These are phyloP conservation scores for Amblyornis subalaris DNA, from an alignment of 2,113 vertebrate genomes.

Conservation along the genomic window DNA sequence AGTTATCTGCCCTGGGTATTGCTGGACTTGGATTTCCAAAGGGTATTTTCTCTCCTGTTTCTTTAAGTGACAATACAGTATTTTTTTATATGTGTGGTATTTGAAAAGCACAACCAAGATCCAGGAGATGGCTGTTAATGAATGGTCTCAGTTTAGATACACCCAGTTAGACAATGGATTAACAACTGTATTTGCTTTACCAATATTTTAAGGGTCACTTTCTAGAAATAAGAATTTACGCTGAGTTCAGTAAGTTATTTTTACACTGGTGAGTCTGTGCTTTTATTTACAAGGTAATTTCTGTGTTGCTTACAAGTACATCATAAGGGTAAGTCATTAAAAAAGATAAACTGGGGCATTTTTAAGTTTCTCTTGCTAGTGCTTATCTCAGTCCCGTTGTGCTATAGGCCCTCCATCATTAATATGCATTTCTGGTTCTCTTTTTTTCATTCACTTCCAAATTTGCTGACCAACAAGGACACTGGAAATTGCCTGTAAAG, in stretches of 20 bases:
- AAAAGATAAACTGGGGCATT: background rate
- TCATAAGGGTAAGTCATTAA: background rate
- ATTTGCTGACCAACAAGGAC: conserved; percentile 52
- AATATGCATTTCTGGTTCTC: conserved; percentile 40
- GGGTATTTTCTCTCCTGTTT: background rate
- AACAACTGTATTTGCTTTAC: background rate
- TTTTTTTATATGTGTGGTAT: background rate
- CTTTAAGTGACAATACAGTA: background rate
- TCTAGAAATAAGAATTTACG: background rate
- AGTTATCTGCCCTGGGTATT: background rate
- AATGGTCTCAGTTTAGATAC: background rate
- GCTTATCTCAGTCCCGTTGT: background rate
- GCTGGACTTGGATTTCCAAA: background rate
- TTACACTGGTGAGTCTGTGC: background rate
- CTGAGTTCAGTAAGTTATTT: background rate
- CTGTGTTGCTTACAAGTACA: background rate
- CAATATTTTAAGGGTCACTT: background rate
- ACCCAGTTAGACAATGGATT: background rate
- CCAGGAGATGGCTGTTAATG: background rate
- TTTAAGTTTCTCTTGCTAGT: background rate
- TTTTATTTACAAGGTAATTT: background rate
- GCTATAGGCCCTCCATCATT: background rate
- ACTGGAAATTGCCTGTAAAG: conserved; percentile 47
- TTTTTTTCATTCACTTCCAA: conserved; percentile 18
- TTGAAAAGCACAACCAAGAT: background rate